phyloP scores from a whole-genome alignment of 2,888 invertebrate species.

The Drosophila histrio region DNA sequence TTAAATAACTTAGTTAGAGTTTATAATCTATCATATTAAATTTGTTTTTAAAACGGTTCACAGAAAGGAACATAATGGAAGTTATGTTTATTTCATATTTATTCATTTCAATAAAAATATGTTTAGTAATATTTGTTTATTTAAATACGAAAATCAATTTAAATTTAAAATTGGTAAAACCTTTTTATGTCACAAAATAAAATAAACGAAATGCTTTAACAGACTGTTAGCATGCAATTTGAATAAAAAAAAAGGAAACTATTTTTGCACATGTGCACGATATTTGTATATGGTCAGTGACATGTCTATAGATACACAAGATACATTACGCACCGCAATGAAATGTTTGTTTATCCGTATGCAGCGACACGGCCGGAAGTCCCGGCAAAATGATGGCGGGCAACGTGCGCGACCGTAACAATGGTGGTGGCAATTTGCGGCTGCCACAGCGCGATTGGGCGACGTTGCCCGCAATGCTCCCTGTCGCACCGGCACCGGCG shows the following conservation, averaged over 20 bases:
- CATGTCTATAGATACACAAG: constrained; percentile 1
- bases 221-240: neutral
- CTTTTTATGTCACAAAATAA: neutral
- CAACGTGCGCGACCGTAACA: constrained; percentile 92
- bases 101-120: no score
- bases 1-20: no score
- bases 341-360: constrained; percentile 89
- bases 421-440: constrained; percentile 88
- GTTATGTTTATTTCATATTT: no score
- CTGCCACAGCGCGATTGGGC: constrained; percentile 80
- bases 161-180: neutral
- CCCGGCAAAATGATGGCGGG: constrained; percentile 95
- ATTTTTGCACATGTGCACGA: neutral
- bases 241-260: neutral
- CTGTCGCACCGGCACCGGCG: constrained; percentile 82
- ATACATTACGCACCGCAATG: constrained; percentile 84
- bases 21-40: no score
- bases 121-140: neutral
- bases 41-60: no score
- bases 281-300: constrained; percentile 13
- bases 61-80: no score
- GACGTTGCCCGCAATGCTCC: constrained; percentile 21
- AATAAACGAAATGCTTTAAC: neutral
- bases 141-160: neutral
- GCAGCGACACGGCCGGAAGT: constrained; percentile 90